Base-by-base conservation (phyloP, 2,888 invertebrate genomes). In the Lepidochrysops patricia region DNA sequence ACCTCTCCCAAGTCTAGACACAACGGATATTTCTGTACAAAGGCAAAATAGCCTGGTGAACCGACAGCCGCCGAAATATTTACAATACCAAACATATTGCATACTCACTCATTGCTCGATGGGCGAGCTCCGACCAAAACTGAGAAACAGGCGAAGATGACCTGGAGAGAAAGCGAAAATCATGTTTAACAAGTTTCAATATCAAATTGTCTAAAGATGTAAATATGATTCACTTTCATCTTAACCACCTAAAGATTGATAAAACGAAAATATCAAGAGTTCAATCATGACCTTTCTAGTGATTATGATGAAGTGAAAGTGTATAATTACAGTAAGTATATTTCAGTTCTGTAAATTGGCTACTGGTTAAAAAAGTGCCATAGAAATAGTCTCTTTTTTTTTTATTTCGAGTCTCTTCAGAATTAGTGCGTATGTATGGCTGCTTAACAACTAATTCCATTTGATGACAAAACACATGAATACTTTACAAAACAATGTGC, bases 131-230 rank as follows among this genome's bases (percentile, higher is more conserved):
- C 19, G n/a, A 32, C 12, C 54, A 19, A 12, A 29, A 2, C 15
- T 15, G 13, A 32, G 29, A 12, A 32, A 29, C 54, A 54, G 7
- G 54, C 29, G 32, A 54, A 27, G 15, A 54, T 54, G 32, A 54
- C 54, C 54, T 54, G 54, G 12, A 54, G 32, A 29, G 54, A 54
- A 54, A 54, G 19, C 54, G 29, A 54, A 54, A 54, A 29, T 19
- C 54, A 15, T 29, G 32, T 54, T 54, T 7, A 54, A 54, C 54
- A 5, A 19, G 54, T 54, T 54, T 1, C 4, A 29, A 9, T 15
- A 27, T 54, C 2, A 54, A 54, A 54, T 6, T 25, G 25, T 13
- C 26, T 50, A 13, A 50, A 50, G 26, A 27, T 54, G 54, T 54
- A 7, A 54, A 54, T n/a, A n/a, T 29, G 13, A 0, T 15, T 29